Evolutionary conservation across 2,113 vertebrate genomes (phyloP), one percentile per base, ranked within the genome.

Genomic region (Cebus imitator): DNA sequence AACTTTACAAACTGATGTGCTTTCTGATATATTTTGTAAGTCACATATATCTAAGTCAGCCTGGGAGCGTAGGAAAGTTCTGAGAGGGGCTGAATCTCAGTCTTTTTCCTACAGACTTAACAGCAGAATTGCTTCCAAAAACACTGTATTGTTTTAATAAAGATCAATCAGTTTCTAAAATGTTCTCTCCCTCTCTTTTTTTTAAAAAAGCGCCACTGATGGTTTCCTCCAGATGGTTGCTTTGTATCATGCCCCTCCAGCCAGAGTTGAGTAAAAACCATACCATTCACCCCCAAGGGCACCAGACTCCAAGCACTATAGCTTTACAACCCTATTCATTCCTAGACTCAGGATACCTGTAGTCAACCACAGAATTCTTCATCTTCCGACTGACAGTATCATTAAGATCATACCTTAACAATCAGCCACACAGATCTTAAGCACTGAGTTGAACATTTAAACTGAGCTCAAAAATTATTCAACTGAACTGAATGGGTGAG

Each of bases 121-220:
- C 1, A 95, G 61, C 32, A 72, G 84, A 75, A 87, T 4, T 61
- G 14, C 37, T 97, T 75, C 52, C 9, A 18, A 83, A 78, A 91
- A 21, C 66, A 73, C 40, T 45, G 1, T 11, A 43, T 2, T 50
- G 6, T 64, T 91, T 76, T 72, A 84, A 76, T 75, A 87, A 93
- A 81, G 27, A 70, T 4, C 70, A 97, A 37, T 14, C 16, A 23
- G 52, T 57, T 76, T 57, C 50, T 85, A 87, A 87, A 93, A 70
- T 16, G n/a, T 76, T 79, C 20, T 82, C 55, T 57, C 9, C 5
- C 2, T 84, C 17, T 94, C 57, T 80, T 79, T 52, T 85, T 85
- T 81, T 30, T 30, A 81, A 90, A 78, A 73, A 3, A 93, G 48
- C 3, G 27, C 11, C 30, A 57, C 32, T 64, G 27, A n/a, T 21